These are phyloP conservation scores for Drosophila oshimai DNA, from an alignment of 1,140 invertebrate species.

Conservation along the genomic window DNA sequence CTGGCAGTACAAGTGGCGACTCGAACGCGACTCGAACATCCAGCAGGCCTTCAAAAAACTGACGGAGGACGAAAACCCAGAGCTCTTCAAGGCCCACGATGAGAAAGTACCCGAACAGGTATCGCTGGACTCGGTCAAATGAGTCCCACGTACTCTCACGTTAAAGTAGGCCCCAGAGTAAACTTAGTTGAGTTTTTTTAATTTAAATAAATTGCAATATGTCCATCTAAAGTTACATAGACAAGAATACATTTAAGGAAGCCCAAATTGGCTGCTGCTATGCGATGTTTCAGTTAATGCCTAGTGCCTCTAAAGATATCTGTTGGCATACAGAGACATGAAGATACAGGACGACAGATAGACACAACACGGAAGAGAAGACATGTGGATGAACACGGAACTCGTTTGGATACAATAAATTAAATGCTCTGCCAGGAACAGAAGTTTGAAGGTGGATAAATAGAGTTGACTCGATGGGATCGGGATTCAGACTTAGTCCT, in stretches of 20 bases:
- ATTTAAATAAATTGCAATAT: constrained; percentile 80
- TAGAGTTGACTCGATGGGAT: constrained; percentile 36
- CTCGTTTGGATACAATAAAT: constrained; percentile 51
- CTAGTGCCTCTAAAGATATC: constrained; percentile 44
- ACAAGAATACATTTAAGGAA: constrained; percentile 61
- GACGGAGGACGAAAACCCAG: constrained; percentile 34
- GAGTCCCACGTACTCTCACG: no score
- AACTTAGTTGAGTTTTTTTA: constrained; percentile 44
- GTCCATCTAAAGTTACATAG: constrained; percentile 52
- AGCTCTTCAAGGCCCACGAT: constrained; percentile 64
- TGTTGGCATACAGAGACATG: constrained; percentile 23
- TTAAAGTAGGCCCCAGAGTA: neutral
- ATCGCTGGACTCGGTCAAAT: constrained; percentile 63
- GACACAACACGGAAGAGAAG: constrained; percentile 15
- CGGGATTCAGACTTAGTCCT: constrained; percentile 62
- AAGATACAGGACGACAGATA: constrained; percentile 37
- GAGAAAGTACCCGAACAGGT: constrained; percentile 47
- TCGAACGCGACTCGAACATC: constrained; percentile 67
- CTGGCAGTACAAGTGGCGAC: constrained; percentile 84
- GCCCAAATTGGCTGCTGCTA: constrained; percentile 63
- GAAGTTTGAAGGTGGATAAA: constrained; percentile 7
- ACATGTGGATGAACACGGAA: constrained; percentile 14
- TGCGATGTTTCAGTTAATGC: constrained; percentile 57
- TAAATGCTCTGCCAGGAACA: constrained; percentile 60
- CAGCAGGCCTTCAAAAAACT: constrained; percentile 70